Conservation (phyloP, 2,797 vertebrate genomes). For the Molossus alvarezi region DNA sequence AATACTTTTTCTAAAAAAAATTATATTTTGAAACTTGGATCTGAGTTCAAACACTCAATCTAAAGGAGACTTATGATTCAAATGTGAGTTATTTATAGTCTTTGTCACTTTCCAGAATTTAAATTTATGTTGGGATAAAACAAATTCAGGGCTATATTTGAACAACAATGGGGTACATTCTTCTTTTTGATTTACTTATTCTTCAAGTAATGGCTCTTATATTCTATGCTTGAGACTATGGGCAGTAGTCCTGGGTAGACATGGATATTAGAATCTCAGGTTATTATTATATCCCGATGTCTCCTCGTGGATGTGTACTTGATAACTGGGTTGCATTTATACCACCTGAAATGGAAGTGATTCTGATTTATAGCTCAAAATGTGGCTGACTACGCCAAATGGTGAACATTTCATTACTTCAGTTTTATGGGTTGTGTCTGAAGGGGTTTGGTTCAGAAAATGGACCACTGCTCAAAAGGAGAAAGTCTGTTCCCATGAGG, state of each 20-base stretch:
- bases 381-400: conserved; percentile 88
- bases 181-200: conserved; percentile 82
- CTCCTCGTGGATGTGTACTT: conserved; percentile 87
- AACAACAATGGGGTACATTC: conserved; percentile 77
- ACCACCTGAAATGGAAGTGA: conserved; percentile 88
- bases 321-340: conserved; percentile 87
- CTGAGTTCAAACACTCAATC: conserved; percentile 77
- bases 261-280: conserved; percentile 81
- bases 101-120: conserved; percentile 78
- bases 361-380: conserved; percentile 89
- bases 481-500: conserved; percentile 55
- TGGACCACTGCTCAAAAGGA: conserved; percentile 50
- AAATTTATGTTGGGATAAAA: conserved; percentile 84
- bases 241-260: conserved; percentile 81
- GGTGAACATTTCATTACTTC: conserved; percentile 89
- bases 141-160: conserved; percentile 66
- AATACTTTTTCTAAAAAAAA: conserved; percentile 77
- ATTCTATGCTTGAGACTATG: conserved; percentile 81
- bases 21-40: conserved; percentile 84
- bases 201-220: conserved; percentile 76
- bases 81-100: conserved; percentile 79
- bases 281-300: conserved; percentile 84
- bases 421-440: conserved; percentile 88
- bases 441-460: conserved; percentile 81
- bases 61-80: conserved; percentile 66